A percentile compares a stretch with the other conserved stretches of the same genome.
Evolutionary conservation across 2,113 vertebrate genomes (phyloP).

Genomic region (Ariopsis seemanni): DNA sequence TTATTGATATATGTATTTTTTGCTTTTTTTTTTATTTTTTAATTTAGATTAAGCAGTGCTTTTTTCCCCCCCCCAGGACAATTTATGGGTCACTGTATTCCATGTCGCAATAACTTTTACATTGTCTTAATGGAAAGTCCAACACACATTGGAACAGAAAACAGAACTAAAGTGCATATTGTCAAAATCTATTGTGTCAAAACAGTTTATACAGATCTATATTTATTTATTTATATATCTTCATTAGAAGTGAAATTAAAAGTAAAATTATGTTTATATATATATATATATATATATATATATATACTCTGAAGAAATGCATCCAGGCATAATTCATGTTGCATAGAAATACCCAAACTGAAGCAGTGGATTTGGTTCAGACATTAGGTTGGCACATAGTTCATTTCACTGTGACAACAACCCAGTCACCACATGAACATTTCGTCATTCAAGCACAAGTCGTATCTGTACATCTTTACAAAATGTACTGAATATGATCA

Average conservation of each 20-base stretch:
- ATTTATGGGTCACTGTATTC: constrained; percentile 8
- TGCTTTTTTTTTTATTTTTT: not conserved
- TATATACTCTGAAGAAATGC: constrained; percentile 75
- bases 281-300: constrained; percentile 56
- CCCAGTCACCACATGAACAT: constrained; percentile 31
- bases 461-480: constrained; percentile 37
- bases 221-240: constrained; percentile 72
- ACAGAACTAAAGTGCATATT: constrained; percentile 73
- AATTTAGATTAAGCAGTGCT: not conserved
- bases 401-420: constrained; percentile 58
- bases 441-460: constrained; percentile 8
- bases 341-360: constrained; percentile 93
- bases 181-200: constrained; percentile 66
- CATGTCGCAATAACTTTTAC: not conserved
- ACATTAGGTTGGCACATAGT: constrained; percentile 81
- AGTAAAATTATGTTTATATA: constrained; percentile 59
- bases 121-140: constrained; percentile 2
- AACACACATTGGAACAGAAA: constrained; percentile 51
- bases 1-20: too few relatives aligned
- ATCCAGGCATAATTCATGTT: constrained; percentile 83
- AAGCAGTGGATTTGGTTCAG: constrained; percentile 76
- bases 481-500: constrained; percentile 22
- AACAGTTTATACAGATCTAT: constrained; percentile 53
- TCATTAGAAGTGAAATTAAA: constrained; percentile 56
- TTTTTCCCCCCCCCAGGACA: not conserved